These are phyloP conservation scores for Porphyrio hochstetteri DNA, from an alignment of 2,113 vertebrate species.

Conservation along the genomic window DNA sequence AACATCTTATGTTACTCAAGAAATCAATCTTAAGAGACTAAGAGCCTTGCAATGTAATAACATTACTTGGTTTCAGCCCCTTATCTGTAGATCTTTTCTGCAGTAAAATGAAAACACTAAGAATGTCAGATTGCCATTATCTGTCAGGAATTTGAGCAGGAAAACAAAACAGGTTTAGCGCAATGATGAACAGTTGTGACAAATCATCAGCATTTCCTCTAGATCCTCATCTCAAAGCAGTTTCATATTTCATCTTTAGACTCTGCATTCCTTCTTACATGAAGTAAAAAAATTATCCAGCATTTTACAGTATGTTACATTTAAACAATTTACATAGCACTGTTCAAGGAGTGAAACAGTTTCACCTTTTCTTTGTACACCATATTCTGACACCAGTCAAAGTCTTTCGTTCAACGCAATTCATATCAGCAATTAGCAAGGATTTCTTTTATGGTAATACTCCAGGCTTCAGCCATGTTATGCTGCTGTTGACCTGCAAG, in stretches of 20 bases:
- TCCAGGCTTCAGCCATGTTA: neutral
- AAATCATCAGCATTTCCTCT: constrained; percentile 56
- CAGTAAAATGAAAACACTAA: constrained; percentile 60
- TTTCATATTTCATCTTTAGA: constrained; percentile 62
- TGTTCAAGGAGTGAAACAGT: neutral
- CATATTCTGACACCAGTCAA: neutral
- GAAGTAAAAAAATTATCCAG: constrained; percentile 12
- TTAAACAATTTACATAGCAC: neutral
- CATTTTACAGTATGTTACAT: neutral
- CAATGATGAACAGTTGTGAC: constrained; percentile 55
- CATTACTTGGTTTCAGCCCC: constrained; percentile 49
- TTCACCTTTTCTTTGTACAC: neutral
- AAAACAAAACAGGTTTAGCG: constrained; percentile 65
- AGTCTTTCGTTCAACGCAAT: neutral
- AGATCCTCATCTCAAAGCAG: constrained; percentile 53
- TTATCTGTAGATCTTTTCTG: constrained; percentile 44
- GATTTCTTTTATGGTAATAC: neutral
- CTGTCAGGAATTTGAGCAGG: constrained; percentile 54
- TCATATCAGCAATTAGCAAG: neutral
- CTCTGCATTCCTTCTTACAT: constrained; percentile 1
- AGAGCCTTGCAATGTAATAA: constrained; percentile 38
- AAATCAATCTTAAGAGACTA: constrained; percentile 53
- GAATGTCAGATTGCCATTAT: constrained; percentile 47
- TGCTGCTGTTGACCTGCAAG: neutral
- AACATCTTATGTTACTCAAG: constrained; percentile 32